Base-by-base conservation (phyloP, 2,888 invertebrate species). In the Ectropis crepuscularia region DNA sequence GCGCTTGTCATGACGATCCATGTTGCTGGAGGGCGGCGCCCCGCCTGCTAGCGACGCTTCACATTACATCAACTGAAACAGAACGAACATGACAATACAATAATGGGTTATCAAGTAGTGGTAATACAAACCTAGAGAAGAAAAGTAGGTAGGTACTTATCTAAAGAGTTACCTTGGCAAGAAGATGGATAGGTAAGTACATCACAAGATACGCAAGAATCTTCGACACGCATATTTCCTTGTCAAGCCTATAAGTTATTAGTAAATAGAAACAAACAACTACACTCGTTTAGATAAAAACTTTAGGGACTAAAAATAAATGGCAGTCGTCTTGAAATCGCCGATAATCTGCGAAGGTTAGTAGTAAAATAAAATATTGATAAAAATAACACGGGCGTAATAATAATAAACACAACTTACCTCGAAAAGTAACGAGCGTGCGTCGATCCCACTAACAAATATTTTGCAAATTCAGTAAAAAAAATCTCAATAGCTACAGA, bases 1-100 rank as follows among this genome's bases (percentile, higher is more conserved):
- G 69, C 89, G 85, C 80, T 90, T 91, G 68, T 92, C 92, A 74
- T 90, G 86, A 70, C 83, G 88, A 67, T 93, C 92, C 93, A 93
- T 93, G 75, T 70, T 85, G 73, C 67, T 65, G 73, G 73, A 67
- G 82, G 87, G 86, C 86, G 85, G 81, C 69, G 81, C 80, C 77
- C 88, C 79, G 77, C 80, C 79, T 71, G 70, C 70, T 72, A 74
- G 62, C 63, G 67, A 65, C 72, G 74, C 80, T 85, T 92, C 84
- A 89, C 89, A 89, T 91, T 83, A 90, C 91, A 87, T 81, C 74
- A 64, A 83, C 92, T 92, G 86, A 48, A 80, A 80, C 36, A 46
- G 58, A 60, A 62, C 47, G 8, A n/a, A 54, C 0, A 6, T 12
- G 11, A 11, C 36, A 8, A n/a, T 6, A 36, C 43, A 6, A 11